phyloP scores from a whole-genome alignment of 1,140 invertebrate genomes.

The Ruditapes philippinarum region DNA sequence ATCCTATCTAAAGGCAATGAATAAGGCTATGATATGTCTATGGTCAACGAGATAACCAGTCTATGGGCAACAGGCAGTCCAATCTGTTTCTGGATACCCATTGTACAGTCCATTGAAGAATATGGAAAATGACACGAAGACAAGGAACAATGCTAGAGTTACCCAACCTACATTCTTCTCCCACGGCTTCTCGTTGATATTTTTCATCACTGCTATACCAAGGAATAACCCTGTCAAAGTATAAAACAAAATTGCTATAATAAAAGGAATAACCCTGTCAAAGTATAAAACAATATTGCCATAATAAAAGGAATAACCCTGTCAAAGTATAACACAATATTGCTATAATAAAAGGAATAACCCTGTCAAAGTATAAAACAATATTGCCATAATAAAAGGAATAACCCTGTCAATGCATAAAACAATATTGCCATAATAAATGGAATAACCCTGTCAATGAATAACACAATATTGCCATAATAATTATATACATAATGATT shows the following conservation, averaged over 20 bases:
- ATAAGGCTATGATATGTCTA: not conserved
- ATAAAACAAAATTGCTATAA: too few species aligned
- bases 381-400: too few species aligned
- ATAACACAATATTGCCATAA: not conserved
- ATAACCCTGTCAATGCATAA: conserved; percentile 78
- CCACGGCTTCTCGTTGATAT: conserved; percentile 85
- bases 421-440: too few species aligned
- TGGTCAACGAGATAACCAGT: too few species aligned
- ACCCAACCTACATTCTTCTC: conserved; percentile 85
- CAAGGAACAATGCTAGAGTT: conserved; percentile 81
- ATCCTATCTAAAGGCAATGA: not conserved
- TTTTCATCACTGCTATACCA: conserved; percentile 85
- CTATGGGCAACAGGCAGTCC: conserved; percentile 70
- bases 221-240: too few species aligned
- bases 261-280: too few species aligned
- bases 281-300: too few species aligned
- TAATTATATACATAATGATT: not conserved
- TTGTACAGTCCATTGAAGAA: conserved; percentile 85
- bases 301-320: too few species aligned
- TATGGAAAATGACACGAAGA: conserved; percentile 81
- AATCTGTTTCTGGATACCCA: conserved; percentile 84
- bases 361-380: too few species aligned
- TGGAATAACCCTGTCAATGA: not conserved
- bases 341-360: too few species aligned
- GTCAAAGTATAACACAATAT: too few species aligned